phyloP scores from a whole-genome alignment of 2,888 invertebrate genomes.

The Catocala nupta region DNA sequence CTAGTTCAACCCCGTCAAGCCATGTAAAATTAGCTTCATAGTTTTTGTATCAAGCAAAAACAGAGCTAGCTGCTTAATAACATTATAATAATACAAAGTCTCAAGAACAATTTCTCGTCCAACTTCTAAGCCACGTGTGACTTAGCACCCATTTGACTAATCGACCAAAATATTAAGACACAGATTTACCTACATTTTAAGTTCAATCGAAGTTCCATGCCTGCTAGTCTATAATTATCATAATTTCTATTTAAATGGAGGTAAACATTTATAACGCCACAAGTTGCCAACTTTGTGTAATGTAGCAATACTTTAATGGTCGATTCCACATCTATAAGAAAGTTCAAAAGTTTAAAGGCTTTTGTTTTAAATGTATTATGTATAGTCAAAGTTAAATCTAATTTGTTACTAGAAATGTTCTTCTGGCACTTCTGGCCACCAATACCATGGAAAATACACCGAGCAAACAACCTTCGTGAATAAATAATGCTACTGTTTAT shows the following conservation, averaged over 20 bases:
- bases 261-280: conserved; percentile 29
- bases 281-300: conserved; percentile 39
- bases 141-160: conserved; percentile 18
- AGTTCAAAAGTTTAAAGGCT: conserved; percentile 23
- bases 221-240: conserved; percentile 19
- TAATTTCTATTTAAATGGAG: conserved; percentile 30
- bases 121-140: conserved; percentile 26
- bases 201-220: not conserved
- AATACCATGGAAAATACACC: no score
- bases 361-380: conserved; percentile 12
- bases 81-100: conserved; percentile 14
- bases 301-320: conserved; percentile 36
- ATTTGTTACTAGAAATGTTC: not conserved
- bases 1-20: no score
- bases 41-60: not conserved
- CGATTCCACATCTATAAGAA: conserved; percentile 35
- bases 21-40: not conserved
- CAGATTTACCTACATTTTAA: not conserved
- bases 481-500: no score
- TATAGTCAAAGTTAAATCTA: conserved; percentile 2
- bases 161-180: conserved; percentile 5
- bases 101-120: conserved; percentile 22
- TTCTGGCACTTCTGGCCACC: no score
- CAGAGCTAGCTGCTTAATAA: conserved; percentile 1
- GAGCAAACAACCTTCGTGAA: no score